Percentiles rank a stretch among this genome's conserved stretches.
These are phyloP conservation scores for Siniperca scherzeri DNA, from an alignment of 2,797 vertebrate genomes.

Conservation along the genomic window DNA sequence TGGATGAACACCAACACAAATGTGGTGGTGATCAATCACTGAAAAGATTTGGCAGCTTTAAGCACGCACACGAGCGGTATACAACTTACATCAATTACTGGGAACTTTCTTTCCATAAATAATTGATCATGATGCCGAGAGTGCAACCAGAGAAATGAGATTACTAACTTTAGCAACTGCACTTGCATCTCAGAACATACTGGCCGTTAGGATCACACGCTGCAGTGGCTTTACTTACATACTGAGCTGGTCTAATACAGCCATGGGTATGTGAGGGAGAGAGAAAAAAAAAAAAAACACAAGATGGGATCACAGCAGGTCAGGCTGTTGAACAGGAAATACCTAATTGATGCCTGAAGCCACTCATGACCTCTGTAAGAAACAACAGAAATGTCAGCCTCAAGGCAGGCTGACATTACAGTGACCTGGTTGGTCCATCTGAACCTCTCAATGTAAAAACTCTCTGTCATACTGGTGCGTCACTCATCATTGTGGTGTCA, in stretches of 20 bases:
- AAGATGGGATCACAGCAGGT: constrained; percentile 29
- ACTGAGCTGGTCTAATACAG: neutral
- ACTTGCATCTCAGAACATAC: constrained; percentile 13
- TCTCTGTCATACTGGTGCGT: neutral
- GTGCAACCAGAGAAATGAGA: constrained; percentile 20
- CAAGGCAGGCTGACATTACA: constrained; percentile 7
- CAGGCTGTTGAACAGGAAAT: constrained; percentile 49
- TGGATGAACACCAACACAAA: constrained; percentile 36
- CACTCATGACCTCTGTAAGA: constrained; percentile 30
- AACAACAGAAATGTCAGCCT: constrained; percentile 36
- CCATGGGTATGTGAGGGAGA: neutral
- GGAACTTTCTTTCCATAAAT: constrained; percentile 50
- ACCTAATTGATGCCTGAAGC: constrained; percentile 45
- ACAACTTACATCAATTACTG: constrained; percentile 44
- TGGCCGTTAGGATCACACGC: neutral
- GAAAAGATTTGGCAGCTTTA: constrained; percentile 40
- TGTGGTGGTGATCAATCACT: constrained; percentile 54
- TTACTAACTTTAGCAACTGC: constrained; percentile 18
- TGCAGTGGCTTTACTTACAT: constrained; percentile 7
- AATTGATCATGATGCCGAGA: constrained; percentile 50
- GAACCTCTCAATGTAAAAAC: constrained; percentile 14
- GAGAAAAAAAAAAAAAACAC: constrained; percentile 8
- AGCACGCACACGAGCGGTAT: neutral
- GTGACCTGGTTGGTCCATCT: neutral
- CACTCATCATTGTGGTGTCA: constrained; percentile 14